Percentiles rank a stretch among this genome's conserved stretches.
Conservation (phyloP, 2,888 invertebrate genomes). For the Lapara coniferarum region DNA sequence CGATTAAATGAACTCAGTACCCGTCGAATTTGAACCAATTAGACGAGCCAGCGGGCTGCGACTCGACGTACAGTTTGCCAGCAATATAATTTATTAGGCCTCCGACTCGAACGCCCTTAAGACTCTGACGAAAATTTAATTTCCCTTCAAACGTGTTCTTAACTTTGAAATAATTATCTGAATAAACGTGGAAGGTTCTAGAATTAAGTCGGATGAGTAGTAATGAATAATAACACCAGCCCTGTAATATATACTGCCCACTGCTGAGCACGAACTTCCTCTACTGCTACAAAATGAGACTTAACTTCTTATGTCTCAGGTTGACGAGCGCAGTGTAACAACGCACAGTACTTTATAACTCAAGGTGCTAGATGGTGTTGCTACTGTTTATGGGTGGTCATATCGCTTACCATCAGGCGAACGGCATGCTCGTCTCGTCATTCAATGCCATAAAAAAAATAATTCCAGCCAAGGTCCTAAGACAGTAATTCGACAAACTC, state of each 20-base stretch:
- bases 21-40: conserved; percentile 81
- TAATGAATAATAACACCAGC: neutral
- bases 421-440: no score
- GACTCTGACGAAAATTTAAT: conserved; percentile 82
- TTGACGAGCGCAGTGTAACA: no score
- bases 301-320: no score
- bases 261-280: no score
- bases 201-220: neutral
- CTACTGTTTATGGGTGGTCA: no score
- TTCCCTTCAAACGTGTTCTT: conserved; percentile 77
- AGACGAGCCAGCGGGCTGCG: conserved; percentile 83
- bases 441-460: no score
- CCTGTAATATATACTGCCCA: neutral
- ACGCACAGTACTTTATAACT: no score
- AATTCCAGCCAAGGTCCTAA: no score
- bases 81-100: conserved; percentile 83
- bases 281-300: no score
- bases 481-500: neutral
- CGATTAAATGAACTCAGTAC: conserved; percentile 58
- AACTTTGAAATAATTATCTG: conserved; percentile 70
- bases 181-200: conserved; percentile 43
- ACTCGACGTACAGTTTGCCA: conserved; percentile 80
- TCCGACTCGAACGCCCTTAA: conserved; percentile 81
- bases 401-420: no score
- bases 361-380: no score